A percentile compares a stretch with the other conserved stretches of the same genome.
These are phyloP conservation scores for Otus sunia DNA, from an alignment of 2,113 vertebrate genomes.

Conservation along the genomic window DNA sequence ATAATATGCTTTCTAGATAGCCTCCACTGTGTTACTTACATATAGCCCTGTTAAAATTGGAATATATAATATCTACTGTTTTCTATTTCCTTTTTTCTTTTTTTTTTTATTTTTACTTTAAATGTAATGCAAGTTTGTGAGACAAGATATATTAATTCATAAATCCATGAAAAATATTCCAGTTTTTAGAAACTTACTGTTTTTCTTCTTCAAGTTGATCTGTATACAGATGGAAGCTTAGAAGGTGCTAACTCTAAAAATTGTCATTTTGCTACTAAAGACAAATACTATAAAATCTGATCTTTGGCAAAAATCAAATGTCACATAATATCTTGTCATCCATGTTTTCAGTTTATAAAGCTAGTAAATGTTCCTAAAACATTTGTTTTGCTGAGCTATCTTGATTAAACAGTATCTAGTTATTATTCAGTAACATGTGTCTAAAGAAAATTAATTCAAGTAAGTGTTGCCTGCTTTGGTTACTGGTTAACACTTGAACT, in stretches of 20 bases:
- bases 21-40: neutral
- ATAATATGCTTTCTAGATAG: neutral
- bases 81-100: neutral
- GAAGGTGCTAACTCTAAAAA: neutral
- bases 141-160: neutral
- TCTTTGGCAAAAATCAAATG: neutral
- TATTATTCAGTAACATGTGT: neutral
- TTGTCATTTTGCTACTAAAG: neutral
- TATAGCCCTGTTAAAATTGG: neutral
- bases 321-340: neutral
- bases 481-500: neutral
- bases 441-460: neutral
- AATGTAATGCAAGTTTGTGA: neutral
- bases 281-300: neutral
- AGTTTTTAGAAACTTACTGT: neutral
- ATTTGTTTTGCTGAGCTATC: neutral
- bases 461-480: neutral
- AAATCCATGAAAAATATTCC: neutral
- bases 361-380: neutral
- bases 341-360: neutral
- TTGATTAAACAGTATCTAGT: neutral
- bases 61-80: neutral
- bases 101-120: neutral
- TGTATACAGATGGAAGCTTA: neutral
- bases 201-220: neutral